A percentile compares a stretch with the other conserved stretches of the same genome.
phyloP scores from a whole-genome alignment of 2,888 invertebrate species.

The Aelia acuminata region DNA sequence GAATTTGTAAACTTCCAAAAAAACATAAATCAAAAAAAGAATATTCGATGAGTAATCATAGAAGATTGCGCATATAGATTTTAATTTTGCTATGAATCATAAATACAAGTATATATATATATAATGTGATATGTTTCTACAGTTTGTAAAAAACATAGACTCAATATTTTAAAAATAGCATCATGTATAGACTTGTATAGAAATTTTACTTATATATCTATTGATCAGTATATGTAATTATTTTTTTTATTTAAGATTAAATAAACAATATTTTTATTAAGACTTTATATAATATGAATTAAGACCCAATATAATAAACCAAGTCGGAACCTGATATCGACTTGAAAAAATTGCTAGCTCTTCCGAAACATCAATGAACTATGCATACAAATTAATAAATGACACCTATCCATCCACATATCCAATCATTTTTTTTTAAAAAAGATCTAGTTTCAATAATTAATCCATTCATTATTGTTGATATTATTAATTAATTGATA shows the following conservation, averaged over 20 bases:
- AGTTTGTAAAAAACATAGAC: too few relatives aligned
- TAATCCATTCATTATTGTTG: too few relatives aligned
- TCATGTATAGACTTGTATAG: neutral
- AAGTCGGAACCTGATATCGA: neutral
- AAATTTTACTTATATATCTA: neutral
- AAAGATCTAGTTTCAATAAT: too few relatives aligned
- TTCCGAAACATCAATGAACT: too few relatives aligned
- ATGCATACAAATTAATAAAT: too few relatives aligned
- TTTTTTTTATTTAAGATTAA: neutral
- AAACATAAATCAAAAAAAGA: constrained; percentile 21
- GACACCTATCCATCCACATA: too few relatives aligned
- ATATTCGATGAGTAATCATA: neutral
- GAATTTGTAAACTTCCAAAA: constrained; percentile 39
- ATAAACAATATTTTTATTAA: constrained; percentile 5
- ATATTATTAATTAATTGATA: too few relatives aligned
- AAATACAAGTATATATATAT: neutral
- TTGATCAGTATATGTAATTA: neutral
- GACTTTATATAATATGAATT: too few relatives aligned
- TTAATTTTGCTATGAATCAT: neutral
- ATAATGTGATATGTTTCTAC: neutral
- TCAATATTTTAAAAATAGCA: neutral
- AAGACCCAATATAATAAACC: neutral
- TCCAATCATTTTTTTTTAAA: too few relatives aligned
- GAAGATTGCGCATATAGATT: constrained; percentile 22
- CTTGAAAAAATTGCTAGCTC: too few relatives aligned